phyloP scores from a whole-genome alignment of 1,140 invertebrate species.

The Heliconius nattereri region DNA sequence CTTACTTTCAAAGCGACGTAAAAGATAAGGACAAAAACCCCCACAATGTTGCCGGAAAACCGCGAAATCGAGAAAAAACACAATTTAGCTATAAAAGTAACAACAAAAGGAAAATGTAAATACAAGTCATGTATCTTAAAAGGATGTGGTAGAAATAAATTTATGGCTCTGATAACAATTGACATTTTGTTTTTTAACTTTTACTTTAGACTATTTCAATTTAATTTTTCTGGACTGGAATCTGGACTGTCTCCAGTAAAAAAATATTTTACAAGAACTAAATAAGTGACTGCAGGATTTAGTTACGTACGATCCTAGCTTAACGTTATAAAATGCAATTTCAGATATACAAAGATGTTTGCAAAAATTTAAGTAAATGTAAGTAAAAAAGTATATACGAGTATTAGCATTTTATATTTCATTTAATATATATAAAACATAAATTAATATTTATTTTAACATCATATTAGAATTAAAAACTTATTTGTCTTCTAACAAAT shows the following conservation, averaged over 20 bases:
- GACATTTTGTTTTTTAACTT: background rate
- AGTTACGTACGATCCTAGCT: no score
- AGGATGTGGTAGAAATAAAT: conserved; percentile 7
- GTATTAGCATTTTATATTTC: background rate
- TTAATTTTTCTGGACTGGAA: no score
- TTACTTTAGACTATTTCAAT: background rate
- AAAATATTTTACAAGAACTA: no score
- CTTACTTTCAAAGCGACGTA: conserved; percentile 35
- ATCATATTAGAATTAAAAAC: no score
- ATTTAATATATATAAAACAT: no score
- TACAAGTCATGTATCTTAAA: conserved; percentile 2
- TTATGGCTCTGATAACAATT: background rate
- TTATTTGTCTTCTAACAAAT: background rate
- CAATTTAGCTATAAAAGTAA: conserved; percentile 3
- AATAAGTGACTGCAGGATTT: no score
- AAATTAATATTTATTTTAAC: no score
- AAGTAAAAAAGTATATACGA: no score
- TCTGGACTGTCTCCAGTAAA: no score
- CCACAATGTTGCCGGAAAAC: conserved; percentile 22
- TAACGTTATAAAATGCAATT: no score
- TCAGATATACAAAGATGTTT: no score
- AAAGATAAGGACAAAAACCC: conserved; percentile 31
- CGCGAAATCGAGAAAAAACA: background rate
- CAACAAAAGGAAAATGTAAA: conserved; percentile 10
- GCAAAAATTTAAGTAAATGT: no score